Evolutionary conservation across 2,113 vertebrate species (phyloP), one percentile per base, ranked within the genome.

Genomic region (Suncus etruscus): DNA sequence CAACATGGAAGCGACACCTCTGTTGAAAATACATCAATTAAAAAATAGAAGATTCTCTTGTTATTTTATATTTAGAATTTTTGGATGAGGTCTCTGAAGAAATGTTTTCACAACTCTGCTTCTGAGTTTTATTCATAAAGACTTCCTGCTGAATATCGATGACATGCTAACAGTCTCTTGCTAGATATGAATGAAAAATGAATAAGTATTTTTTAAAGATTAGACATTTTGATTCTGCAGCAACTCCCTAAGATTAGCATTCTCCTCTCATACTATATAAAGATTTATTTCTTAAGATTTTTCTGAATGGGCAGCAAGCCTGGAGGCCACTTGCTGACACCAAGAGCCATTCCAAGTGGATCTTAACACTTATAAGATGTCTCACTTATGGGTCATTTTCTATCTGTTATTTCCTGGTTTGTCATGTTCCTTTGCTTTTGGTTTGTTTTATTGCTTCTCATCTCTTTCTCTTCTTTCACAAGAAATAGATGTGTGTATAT

Each of bases 151-250:
- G 45, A 86, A 58, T 69, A 20, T 8, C 63, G 16, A 0, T 32
- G 47, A 8, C 27, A 3, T 29, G n/a, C 31, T 78, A 25, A 3
- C 8, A 1, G 20, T 29, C 24, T 75, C 51, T 7, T 80, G 20
- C 51, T 87, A 22, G 31, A 79, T 31, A 72, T 50, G 5, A 25
- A 9, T 90, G 27, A 75, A 61, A 81, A 32, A 70, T 5, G 25
- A 80, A 68, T 8, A 45, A 27, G 15, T 73, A 10, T 25, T 86
- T 77, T 72, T 47, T 8, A 24, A 83, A 61, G 39, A 47, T 0
- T 31, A 47, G 45, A 16, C 22, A 54, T 85, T 72, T 75, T 77
- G 18, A 63, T 88, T 95, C 32, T 83, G 31, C 76, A 63, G 8
- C 12, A 61, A 70, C 63, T 54, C 54, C 8, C 73, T 6, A 24